A percentile compares a stretch with the other conserved stretches of the same genome.
Conservation (phyloP, 2,113 vertebrate genomes). For the Coregonus clupeaformis region DNA sequence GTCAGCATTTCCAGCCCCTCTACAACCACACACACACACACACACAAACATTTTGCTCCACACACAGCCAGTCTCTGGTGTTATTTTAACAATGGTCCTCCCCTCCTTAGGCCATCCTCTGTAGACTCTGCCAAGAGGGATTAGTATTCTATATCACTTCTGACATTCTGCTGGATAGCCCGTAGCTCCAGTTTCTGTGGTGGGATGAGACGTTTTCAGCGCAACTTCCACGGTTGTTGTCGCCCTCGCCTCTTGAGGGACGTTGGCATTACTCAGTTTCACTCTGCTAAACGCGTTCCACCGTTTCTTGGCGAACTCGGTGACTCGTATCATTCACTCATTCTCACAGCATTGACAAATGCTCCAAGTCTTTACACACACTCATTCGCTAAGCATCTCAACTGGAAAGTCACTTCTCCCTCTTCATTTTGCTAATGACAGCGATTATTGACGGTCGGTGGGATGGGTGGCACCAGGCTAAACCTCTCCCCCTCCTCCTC, state of each 20-base stretch:
- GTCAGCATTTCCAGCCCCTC: background rate
- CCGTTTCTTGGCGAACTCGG: background rate
- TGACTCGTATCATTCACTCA: background rate
- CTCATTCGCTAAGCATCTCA: background rate
- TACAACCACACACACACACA: constrained; percentile 9
- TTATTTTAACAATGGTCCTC: constrained; percentile 69
- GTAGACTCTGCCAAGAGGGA: constrained; percentile 62
- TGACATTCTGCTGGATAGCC: constrained; percentile 63
- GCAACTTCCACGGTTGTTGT: constrained; percentile 46
- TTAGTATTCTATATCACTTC: constrained; percentile 74
- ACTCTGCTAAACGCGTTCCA: constrained; percentile 1
- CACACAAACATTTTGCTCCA: constrained; percentile 38
- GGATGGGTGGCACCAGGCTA: background rate
- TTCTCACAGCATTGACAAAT: background rate
- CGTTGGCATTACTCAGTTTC: constrained; percentile 36
- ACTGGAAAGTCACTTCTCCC: background rate
- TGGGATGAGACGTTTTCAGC: constrained; percentile 40
- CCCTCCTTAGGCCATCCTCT: constrained; percentile 41
- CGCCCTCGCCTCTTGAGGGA: constrained; percentile 46
- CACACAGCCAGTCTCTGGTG: constrained; percentile 46
- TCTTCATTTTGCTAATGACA: background rate
- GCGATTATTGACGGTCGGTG: background rate
- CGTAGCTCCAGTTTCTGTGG: constrained; percentile 49
- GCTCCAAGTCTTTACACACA: background rate
- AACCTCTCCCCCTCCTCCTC: background rate